A percentile compares a stretch with the other conserved stretches of the same genome.
These are phyloP conservation scores for Zygogramma bicolorata DNA, from an alignment of 2,888 invertebrate genomes.

Conservation along the genomic window DNA sequence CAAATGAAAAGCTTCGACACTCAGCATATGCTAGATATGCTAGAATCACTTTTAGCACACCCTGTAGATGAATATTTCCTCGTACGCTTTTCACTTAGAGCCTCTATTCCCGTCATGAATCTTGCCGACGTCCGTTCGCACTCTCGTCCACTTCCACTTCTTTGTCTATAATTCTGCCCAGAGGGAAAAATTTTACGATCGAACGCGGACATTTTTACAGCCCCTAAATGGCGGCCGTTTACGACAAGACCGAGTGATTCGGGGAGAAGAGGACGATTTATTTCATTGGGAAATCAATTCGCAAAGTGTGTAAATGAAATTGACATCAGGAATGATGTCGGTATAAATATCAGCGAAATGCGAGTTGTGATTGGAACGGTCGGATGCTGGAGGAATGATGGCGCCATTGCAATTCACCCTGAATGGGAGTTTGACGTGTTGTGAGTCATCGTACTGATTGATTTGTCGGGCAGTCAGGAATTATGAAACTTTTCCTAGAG, in stretches of 20 bases:
- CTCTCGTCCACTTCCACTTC: background rate
- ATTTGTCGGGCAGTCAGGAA: too few species aligned
- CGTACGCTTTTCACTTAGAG: background rate
- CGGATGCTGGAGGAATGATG: background rate
- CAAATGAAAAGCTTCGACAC: too few species aligned
- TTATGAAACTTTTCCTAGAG: too few species aligned
- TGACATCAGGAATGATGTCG: background rate
- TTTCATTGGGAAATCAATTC: slow-evolving; percentile 32
- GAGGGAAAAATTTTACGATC: slow-evolving; percentile 26
- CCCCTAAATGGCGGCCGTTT: slow-evolving; percentile 34
- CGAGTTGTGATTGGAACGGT: background rate
- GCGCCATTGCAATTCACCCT: background rate
- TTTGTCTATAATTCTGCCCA: slow-evolving; percentile 9
- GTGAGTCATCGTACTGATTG: too few species aligned
- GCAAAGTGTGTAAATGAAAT: slow-evolving; percentile 7
- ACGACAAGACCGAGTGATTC: slow-evolving; percentile 28
- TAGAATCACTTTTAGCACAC: too few species aligned
- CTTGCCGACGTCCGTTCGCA: background rate
- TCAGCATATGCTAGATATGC: too few species aligned
- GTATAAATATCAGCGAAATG: background rate
- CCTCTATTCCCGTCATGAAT: background rate
- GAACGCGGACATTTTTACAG: slow-evolving; percentile 29
- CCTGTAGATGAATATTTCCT: background rate
- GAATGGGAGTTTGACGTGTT: background rate
- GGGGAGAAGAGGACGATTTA: slow-evolving; percentile 31